These are phyloP conservation scores for Ailurus styani DNA, from an alignment of 2,113 vertebrate genomes.

Conservation along the genomic window DNA sequence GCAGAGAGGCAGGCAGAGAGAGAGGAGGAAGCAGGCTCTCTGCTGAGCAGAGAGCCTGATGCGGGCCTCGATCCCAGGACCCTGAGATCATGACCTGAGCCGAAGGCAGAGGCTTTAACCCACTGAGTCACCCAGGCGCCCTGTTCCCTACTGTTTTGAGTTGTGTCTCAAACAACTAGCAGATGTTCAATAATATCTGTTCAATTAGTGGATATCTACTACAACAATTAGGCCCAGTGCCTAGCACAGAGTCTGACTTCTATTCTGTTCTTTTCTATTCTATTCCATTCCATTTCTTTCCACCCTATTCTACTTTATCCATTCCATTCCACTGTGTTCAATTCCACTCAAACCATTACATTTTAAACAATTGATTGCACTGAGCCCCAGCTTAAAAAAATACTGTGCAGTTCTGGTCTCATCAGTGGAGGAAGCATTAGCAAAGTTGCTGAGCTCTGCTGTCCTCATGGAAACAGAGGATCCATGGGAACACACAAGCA, in stretches of 20 bases:
- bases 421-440: background rate
- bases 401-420: background rate
- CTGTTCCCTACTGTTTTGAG: too few relatives aligned
- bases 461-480: background rate
- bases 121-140: too few relatives aligned
- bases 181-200: background rate
- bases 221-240: background rate
- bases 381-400: background rate
- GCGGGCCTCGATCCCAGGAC: too few relatives aligned
- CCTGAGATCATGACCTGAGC: too few relatives aligned
- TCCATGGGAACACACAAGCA: background rate
- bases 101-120: too few relatives aligned
- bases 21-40: too few relatives aligned
- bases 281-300: background rate
- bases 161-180: background rate
- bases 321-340: background rate
- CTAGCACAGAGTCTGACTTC: background rate
- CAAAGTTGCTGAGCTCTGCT: slow-evolving; percentile 17
- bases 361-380: slow-evolving; percentile 6
- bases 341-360: background rate
- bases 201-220: background rate
- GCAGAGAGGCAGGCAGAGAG: too few relatives aligned
- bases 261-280: background rate
- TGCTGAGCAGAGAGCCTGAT: too few relatives aligned
- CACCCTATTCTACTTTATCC: background rate